A percentile compares a stretch with the other conserved stretches of the same genome.
Conservation (phyloP, 2,113 vertebrate genomes). For the Cyrtonyx montezumae region DNA sequence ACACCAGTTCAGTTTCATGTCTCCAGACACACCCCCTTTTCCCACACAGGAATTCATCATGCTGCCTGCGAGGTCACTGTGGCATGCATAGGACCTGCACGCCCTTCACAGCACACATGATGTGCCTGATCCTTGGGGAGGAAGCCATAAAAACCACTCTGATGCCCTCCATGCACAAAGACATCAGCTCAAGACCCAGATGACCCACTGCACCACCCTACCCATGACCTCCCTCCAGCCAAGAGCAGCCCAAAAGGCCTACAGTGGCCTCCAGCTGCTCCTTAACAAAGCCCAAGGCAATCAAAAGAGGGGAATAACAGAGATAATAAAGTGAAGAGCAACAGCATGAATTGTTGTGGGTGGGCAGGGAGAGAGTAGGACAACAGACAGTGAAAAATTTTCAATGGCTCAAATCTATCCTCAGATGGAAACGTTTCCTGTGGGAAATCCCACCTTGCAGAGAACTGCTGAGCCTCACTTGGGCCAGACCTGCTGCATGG, state of each 20-base stretch:
- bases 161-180: not conserved
- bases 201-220: not conserved
- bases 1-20: not conserved
- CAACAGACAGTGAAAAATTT: not conserved
- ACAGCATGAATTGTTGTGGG: not conserved
- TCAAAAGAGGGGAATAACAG: not conserved
- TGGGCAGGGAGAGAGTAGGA: not conserved
- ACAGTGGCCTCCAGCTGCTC: not conserved
- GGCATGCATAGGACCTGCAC: accelerated
- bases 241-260: not conserved
- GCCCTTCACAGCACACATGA: accelerated
- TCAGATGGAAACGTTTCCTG: accelerated
- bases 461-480: not conserved
- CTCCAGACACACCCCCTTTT: accelerated
- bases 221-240: not conserved
- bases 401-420: not conserved
- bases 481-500: not conserved
- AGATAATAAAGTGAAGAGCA: not conserved
- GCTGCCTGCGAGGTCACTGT: not conserved
- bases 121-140: not conserved
- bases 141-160: not conserved
- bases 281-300: not conserved
- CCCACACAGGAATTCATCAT: not conserved
- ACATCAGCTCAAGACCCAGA: not conserved
- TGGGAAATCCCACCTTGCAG: not conserved